Percentiles rank a stretch among this genome's conserved stretches.
phyloP scores from a whole-genome alignment of 2,797 vertebrate genomes.

The Chaenodraco wilsoni region DNA sequence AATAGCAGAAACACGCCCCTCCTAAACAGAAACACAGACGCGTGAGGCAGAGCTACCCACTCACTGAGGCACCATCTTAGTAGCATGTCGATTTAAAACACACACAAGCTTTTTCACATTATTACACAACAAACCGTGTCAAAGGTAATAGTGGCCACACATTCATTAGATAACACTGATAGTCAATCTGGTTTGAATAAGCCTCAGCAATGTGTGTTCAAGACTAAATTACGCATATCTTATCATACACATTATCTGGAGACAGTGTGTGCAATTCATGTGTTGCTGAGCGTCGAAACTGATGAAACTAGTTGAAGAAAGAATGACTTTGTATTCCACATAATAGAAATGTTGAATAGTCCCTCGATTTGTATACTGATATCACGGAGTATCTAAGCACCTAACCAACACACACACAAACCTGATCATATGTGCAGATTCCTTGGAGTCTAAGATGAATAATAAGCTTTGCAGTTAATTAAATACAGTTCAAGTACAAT shows the following conservation, averaged over 20 bases:
- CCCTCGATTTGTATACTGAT: not conserved
- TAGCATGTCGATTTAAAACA: slow-evolving; percentile 14
- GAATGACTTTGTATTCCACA: slow-evolving; percentile 20
- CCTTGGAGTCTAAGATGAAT: not conserved
- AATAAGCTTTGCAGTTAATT: not conserved
- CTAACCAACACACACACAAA: not conserved
- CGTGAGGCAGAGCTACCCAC: slow-evolving; percentile 35
- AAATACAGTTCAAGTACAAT: not conserved
- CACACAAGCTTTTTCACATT: not conserved
- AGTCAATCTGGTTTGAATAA: not conserved
- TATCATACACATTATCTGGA: slow-evolving; percentile 36
- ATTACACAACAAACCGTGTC: not conserved
- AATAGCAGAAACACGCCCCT: slow-evolving; percentile 81
- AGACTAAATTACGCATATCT: not conserved
- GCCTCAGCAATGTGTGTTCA: slow-evolving; percentile 25
- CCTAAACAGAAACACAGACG: slow-evolving; percentile 70
- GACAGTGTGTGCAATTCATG: slow-evolving; percentile 5
- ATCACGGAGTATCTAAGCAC: not conserved
- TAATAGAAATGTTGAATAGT: slow-evolving; percentile 26
- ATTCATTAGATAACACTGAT: not conserved
- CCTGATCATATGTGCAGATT: slow-evolving; percentile 6
- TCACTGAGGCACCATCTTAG: slow-evolving; percentile 17
- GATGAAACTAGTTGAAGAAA: not conserved
- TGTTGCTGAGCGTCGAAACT: slow-evolving; percentile 19
- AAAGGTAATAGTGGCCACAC: not conserved